Base-by-base conservation (phyloP, 2,113 vertebrate genomes). In the Tyrannus savana region DNA sequence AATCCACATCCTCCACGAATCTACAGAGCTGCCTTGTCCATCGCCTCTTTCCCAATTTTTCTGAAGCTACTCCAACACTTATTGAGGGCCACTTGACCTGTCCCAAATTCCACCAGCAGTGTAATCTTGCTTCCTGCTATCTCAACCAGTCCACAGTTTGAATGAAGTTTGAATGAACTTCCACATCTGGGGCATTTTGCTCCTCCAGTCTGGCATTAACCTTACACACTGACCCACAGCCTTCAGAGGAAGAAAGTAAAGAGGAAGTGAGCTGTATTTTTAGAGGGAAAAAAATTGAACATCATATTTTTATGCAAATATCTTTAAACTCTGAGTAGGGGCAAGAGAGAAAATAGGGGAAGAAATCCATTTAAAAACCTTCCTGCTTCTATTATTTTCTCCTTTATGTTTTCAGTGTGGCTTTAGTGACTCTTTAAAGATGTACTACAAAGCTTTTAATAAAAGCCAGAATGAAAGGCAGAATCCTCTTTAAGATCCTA, bases 361-460 rank as follows among this genome's bases (percentile, higher is more conserved):
- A 93, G 69, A 92, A 95, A 96, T 75, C 68, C 50, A 84, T 97
- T 95, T 64, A 23, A 89, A 94, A 92, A 84, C 74, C 84, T 81
- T 85, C 53, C 50, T 76, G 79, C 47, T 92, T 88, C 95, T 93
- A 31, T 93, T 95, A 81, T 93, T 93, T 78, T 73, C 80, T 87
- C 66, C 85, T 94, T 96, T 94, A 84, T 93, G 80, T 92, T 92
- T 97, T 88, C 89, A 63, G 19, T 68, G 72, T 94, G 79, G 67
- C 88, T 97, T 96, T 95, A 91, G 87, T 75, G 81, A 78, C 66
- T 95, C 87, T 96, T 93, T 95, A 96, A 96, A 95, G 92, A 96
- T 94, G 91, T 89, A 83, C 95, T 92, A 93, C 91, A 96, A 97
- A 97, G 96, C 95, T 92, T 95, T 95, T 93, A 95, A 92, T 92